These are phyloP conservation scores for Sinhomidia bicolor DNA, from an alignment of 2,888 invertebrate species.

Conservation along the genomic window DNA sequence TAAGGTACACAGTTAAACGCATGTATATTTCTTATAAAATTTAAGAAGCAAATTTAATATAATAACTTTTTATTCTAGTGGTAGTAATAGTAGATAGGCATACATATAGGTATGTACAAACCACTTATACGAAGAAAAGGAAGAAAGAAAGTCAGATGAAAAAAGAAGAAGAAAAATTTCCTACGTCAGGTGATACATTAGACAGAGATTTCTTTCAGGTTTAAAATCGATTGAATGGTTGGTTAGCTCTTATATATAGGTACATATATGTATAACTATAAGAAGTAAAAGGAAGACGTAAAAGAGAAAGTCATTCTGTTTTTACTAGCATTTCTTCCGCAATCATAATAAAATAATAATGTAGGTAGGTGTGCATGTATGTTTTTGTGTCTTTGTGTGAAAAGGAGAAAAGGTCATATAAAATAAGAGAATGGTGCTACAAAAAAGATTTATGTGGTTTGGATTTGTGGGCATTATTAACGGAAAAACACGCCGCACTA, in stretches of 20 bases:
- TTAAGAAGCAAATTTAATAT: background rate
- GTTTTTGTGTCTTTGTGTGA: background rate
- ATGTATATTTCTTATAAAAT: background rate
- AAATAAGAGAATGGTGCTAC: too few species aligned
- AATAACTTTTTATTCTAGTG: slow-evolving; percentile 40
- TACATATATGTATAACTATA: background rate
- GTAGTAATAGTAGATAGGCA: background rate
- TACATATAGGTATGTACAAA: too few species aligned
- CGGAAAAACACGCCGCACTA: background rate
- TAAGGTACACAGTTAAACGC: background rate
- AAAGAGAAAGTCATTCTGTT: background rate
- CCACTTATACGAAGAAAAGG: background rate
- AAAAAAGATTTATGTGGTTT: too few species aligned
- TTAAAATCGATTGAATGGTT: slow-evolving; percentile 49
- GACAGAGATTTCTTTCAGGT: slow-evolving; percentile 27
- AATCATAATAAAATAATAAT: too few species aligned
- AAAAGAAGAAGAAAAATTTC: slow-evolving; percentile 16
- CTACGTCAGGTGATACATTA: slow-evolving; percentile 34
- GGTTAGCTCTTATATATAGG: slow-evolving; percentile 1
- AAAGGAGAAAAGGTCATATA: background rate
- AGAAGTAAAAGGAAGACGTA: background rate
- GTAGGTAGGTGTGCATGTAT: background rate
- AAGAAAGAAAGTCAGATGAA: slow-evolving; percentile 9
- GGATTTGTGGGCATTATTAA: background rate
- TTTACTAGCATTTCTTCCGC: background rate